Base-by-base conservation (phyloP, 2,888 invertebrate species). In the Tenthredo mesomela region DNA sequence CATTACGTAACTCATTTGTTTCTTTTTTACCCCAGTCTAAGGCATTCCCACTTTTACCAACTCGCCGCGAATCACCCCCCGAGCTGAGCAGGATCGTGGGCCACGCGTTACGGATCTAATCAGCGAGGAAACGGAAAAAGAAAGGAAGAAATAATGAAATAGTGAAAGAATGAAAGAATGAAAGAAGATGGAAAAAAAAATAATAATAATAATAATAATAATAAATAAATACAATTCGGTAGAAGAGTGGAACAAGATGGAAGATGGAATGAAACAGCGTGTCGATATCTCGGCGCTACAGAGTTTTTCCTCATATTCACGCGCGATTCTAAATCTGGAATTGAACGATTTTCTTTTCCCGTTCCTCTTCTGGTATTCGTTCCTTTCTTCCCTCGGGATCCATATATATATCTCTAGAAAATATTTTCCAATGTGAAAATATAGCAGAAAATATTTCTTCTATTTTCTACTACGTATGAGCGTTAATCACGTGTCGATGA, bases 61-160 rank as follows among this genome's bases (percentile, higher is more conserved):
- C 29, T 33, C 75, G 43, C 43, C 75, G 25, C 43, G 47, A 75
- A 75, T 75, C 75, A 75, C 47, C 75, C 47, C 47, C 18, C 25
- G 47, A 47, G 25, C 75, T 47, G 15, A 75, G 75, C 70, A 37
- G 43, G n/a, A 29, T 54, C 29, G 77, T 29, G 47, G 29, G 33
- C 80, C 21, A 80, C 61, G 58, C 80, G 58, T 40, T 80, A 80
- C n/a, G 58, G 80, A 61, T 80, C 58, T 58, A 80, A 80, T 80
- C 80, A 80, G 40, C 40, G 58, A 61, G 61, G 37, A 61, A 58
- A 37, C 15, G 77, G 18, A 54, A 50, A n/a, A 54, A 47, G 10
- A 54, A 54, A 80, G 43, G 50, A 58, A 47, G 43, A 43, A 29
- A 18, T 18, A n/a, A 58, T n/a, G 78, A 37, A 78, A 61, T 25